phyloP scores from a whole-genome alignment of 2,888 invertebrate genomes.

The Pheosia tremula region DNA sequence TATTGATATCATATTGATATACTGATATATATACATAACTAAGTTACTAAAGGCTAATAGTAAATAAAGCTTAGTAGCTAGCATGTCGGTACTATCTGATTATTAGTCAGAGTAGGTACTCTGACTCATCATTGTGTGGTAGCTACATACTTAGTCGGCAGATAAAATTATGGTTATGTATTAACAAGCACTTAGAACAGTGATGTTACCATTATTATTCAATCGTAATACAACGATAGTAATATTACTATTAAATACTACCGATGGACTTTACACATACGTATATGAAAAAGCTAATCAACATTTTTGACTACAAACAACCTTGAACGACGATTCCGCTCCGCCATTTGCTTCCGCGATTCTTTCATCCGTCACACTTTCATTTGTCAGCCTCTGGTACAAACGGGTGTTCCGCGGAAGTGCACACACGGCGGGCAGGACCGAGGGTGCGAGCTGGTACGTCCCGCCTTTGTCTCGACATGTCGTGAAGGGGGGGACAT shows the following conservation, averaged over 20 bases:
- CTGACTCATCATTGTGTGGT: neutral
- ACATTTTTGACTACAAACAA: neutral
- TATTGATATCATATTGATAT: no score
- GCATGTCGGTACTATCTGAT: no score
- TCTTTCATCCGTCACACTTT: slow-evolving; percentile 5
- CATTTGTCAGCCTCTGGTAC: slow-evolving; percentile 3
- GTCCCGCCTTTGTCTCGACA: slow-evolving; percentile 5
- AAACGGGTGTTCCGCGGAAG: slow-evolving; percentile 13
- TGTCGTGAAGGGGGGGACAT: slow-evolving; percentile 10
- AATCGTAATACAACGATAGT: neutral
- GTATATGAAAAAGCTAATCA: slow-evolving; percentile 1
- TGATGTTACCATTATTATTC: no score
- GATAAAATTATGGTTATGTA: no score
- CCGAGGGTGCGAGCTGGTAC: slow-evolving; percentile 1
- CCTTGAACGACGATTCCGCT: neutral
- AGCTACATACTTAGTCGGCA: neutral
- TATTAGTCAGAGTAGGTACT: neutral
- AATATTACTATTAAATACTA: neutral
- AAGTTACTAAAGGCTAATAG: no score
- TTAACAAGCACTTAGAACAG: no score
- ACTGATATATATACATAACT: no score
- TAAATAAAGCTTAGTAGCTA: no score
- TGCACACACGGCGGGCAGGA: slow-evolving; percentile 9
- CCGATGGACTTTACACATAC: neutral
- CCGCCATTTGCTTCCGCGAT: neutral